These are phyloP conservation scores for Scophthalmus maximus DNA, from an alignment of 2,113 vertebrate species.

Conservation along the genomic window DNA sequence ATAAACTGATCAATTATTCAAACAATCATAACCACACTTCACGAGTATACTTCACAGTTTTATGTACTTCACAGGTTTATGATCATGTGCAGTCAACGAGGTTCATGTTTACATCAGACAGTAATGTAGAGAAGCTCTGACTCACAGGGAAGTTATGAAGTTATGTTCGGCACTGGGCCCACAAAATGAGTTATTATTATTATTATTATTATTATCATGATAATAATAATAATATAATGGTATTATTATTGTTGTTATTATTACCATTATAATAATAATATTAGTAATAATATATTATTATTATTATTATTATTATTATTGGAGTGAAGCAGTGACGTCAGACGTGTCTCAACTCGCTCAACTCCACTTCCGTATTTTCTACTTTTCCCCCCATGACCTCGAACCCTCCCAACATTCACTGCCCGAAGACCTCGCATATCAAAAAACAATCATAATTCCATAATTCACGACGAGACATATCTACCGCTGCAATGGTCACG, in stretches of 20 bases:
- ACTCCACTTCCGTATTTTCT: slow-evolving; percentile 64
- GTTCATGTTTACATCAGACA: too few species aligned
- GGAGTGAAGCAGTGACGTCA: slow-evolving; percentile 24
- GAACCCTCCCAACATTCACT: neutral
- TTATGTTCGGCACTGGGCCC: slow-evolving; percentile 43
- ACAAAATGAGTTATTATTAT: slow-evolving; percentile 29
- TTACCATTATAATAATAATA: too few species aligned
- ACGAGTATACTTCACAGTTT: too few species aligned
- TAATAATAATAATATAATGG: too few species aligned
- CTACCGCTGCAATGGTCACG: too few species aligned
- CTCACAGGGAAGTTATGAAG: slow-evolving; percentile 48
- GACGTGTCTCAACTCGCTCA: slow-evolving; percentile 63
- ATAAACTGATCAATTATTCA: too few species aligned
- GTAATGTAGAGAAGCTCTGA: too few species aligned
- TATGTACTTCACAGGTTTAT: too few species aligned
- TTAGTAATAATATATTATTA: too few species aligned
- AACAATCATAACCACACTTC: too few species aligned
- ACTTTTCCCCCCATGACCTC: slow-evolving; percentile 28
- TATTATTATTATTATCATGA: slow-evolving; percentile 54
- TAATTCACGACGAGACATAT: neutral
- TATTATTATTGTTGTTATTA: too few species aligned
- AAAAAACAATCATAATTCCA: neutral
- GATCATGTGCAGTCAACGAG: too few species aligned
- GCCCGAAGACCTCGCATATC: neutral
- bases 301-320: slow-evolving; percentile 44